These are phyloP conservation scores for Ectemnius cavifrons DNA, from an alignment of 2,888 invertebrate genomes.

Conservation along the genomic window DNA sequence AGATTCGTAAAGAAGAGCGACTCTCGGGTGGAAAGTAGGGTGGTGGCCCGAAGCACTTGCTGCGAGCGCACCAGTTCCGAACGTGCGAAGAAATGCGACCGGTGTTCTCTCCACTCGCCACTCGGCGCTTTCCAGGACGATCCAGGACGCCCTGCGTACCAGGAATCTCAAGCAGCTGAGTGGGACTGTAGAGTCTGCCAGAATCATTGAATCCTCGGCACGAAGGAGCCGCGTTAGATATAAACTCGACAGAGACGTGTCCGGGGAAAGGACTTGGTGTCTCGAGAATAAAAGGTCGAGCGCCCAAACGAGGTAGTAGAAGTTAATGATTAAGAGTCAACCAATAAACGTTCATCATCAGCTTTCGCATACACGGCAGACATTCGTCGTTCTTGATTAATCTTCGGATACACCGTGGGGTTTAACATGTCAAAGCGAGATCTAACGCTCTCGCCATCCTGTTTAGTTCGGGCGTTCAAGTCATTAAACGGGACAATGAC, in stretches of 20 bases:
- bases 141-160: not conserved
- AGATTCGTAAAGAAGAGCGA: too few species aligned
- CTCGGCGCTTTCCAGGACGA: too few species aligned
- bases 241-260: conserved; percentile 16
- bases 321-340: conserved; percentile 22
- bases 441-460: too few species aligned
- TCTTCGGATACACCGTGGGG: conserved; percentile 18
- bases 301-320: conserved; percentile 3
- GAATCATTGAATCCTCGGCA: conserved; percentile 14
- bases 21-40: not conserved
- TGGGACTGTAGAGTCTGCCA: conserved; percentile 74
- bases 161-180: conserved; percentile 56
- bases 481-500: too few species aligned
- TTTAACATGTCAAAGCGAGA: too few species aligned
- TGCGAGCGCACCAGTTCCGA: too few species aligned
- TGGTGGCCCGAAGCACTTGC: too few species aligned
- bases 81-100: too few species aligned
- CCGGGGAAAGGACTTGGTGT: not conserved
- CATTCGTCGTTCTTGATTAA: conserved; percentile 30
- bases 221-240: conserved; percentile 8
- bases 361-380: conserved; percentile 42
- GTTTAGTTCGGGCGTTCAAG: too few species aligned
- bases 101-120: too few species aligned
- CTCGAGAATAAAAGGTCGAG: not conserved
- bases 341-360: conserved; percentile 36